Evolutionary conservation across 1,140 invertebrate genomes (phyloP), one percentile per base, ranked within the genome.

Genomic region (Varroa destructor): DNA sequence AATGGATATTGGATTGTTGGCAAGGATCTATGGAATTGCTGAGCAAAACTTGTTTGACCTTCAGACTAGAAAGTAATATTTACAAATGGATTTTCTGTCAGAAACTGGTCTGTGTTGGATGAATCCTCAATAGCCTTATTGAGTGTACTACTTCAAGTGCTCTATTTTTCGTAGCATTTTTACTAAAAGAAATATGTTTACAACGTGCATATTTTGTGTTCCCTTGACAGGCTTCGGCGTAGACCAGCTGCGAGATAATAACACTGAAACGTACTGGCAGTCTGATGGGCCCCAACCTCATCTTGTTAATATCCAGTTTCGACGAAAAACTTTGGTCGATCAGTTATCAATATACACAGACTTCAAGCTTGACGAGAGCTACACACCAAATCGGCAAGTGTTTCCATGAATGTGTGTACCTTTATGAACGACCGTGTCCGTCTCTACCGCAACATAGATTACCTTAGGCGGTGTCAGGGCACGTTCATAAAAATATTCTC

Each of bases 271-370:
- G 0, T 99, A 97, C 80, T 99, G 96, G 96, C 96, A 99, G 79
- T 97, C 94, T 0, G 96, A 99, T 82, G 96, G 96, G 0, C 93
- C 96, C 76, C 84, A 98, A 73, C 96, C 96, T 5, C 96, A 99
- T 81, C 82, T 97, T 74, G 91, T 99, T 0, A 99, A 97, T 78
- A 95, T 99, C 74, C 93, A 98, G 77, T 99, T 99, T 80, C 87
- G 90, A 75, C 85, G 89, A 75, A 97, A 98, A 82, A 99, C 91
- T 0, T 93, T 91, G 55, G 88, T 99, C 25, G 86, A 89, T 73
- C 90, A 97, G 81, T 89, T 99, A 72, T 95, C 91, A 78, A 89
- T 99, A 72, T 98, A 97, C 78, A 93, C 93, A 0, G 94, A 99
- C 81, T 98, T 92, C 78, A 98, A 97, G 80, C 79, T 95, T 14